Conservation (phyloP, 1,140 invertebrate genomes). For the Brachionus koreanus region DNA sequence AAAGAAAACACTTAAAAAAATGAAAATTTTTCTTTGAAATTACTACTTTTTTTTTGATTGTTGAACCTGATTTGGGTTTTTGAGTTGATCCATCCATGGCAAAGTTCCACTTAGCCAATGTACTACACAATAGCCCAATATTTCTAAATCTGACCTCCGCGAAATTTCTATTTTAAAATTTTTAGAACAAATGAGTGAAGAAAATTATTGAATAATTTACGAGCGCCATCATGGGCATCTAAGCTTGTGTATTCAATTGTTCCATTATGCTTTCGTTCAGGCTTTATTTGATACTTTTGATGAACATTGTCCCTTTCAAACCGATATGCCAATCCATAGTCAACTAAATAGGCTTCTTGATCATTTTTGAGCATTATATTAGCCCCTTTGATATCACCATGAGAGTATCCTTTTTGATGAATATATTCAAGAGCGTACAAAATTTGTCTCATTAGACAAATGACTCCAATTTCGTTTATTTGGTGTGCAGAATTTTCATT, state of each 20-base stretch:
- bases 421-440: constrained; percentile 37
- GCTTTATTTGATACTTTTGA: constrained; percentile 41
- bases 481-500: neutral
- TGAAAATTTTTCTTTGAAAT: neutral
- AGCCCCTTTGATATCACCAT: constrained; percentile 44
- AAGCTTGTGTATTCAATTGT: constrained; percentile 41
- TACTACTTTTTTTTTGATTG: constrained; percentile 17
- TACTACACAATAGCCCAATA: constrained; percentile 19
- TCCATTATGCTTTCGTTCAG: constrained; percentile 37
- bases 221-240: constrained; percentile 44
- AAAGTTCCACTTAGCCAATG: constrained; percentile 38
- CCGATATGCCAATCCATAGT: constrained; percentile 34
- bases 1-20: neutral
- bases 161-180: constrained; percentile 15
- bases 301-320: constrained; percentile 5
- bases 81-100: constrained; percentile 40
- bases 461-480: constrained; percentile 29
- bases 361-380: constrained; percentile 42
- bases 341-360: constrained; percentile 8
- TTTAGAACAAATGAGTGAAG: neutral
- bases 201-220: neutral
- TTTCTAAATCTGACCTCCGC: constrained; percentile 42
- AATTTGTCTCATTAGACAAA: constrained; percentile 17
- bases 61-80: constrained; percentile 32
- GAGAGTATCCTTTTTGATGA: constrained; percentile 36